phyloP scores from a whole-genome alignment of 2,113 vertebrate species.

The Pholis gunnellus region DNA sequence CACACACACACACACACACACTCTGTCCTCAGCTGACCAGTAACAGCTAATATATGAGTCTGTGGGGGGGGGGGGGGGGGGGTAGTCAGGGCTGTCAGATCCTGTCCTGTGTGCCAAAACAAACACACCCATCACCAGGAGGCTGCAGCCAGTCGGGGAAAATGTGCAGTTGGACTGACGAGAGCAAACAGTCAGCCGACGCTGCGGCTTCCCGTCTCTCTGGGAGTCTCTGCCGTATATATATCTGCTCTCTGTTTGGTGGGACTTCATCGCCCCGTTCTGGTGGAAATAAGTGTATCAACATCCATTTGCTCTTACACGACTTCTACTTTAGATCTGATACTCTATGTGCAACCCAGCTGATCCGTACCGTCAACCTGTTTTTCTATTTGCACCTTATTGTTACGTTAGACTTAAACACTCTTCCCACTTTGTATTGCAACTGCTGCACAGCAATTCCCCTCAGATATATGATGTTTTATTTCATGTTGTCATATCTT shows the following conservation, averaged over 20 bases:
- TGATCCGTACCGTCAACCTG: not conserved
- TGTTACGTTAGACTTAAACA: not conserved
- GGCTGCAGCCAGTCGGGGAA: slow-evolving; percentile 22
- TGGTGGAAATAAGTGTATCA: not conserved
- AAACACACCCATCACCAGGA: slow-evolving; percentile 52
- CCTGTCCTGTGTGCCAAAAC: slow-evolving; percentile 54
- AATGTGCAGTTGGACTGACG: slow-evolving; percentile 51
- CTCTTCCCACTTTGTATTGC: not conserved
- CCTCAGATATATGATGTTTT: not conserved
- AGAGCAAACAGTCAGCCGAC: slow-evolving; percentile 53
- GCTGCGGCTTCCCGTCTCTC: slow-evolving; percentile 33
- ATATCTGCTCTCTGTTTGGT: slow-evolving; percentile 37
- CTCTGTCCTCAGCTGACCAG: slow-evolving; percentile 44
- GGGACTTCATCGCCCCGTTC: slow-evolving; percentile 31
- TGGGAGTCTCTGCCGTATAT: slow-evolving; percentile 9
- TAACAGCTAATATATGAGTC: slow-evolving; percentile 1
- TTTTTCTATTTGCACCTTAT: not conserved
- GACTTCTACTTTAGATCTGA: not conserved
- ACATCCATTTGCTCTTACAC: not conserved
- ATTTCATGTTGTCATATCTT: not conserved
- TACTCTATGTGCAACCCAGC: not conserved
- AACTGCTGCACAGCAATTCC: not conserved
- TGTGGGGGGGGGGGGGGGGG: slow-evolving; percentile 19
- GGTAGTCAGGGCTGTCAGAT: slow-evolving; percentile 40
- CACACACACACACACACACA: slow-evolving; percentile 6